These are phyloP conservation scores for Sus scrofa DNA, from an alignment of 2,113 vertebrate species.

Conservation along the genomic window T2T-Sscrofa CM000825.6:44292501-44293000, in stretches of 20 bases:
- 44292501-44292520: background rate
- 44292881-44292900: background rate
- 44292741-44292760: background rate
- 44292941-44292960: background rate
- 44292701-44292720: background rate
- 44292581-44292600: constrained; percentile 69
- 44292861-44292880: background rate
- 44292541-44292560: background rate
- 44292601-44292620: constrained; percentile 18
- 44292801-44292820: background rate
- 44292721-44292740: background rate
- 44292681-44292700: background rate
- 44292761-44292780: background rate
- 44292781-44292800: background rate
- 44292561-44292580: constrained; percentile 62
- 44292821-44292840: background rate
- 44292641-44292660: background rate
- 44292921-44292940: constrained; percentile 8
- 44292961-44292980: background rate
- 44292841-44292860: background rate
- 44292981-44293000: constrained; percentile 21
- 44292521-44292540: background rate
- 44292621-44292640: background rate
- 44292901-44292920: background rate
- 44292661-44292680: background rate